Base-by-base conservation (phyloP, 2,888 invertebrate species). In the Dinocampus coccinellae region DNA sequence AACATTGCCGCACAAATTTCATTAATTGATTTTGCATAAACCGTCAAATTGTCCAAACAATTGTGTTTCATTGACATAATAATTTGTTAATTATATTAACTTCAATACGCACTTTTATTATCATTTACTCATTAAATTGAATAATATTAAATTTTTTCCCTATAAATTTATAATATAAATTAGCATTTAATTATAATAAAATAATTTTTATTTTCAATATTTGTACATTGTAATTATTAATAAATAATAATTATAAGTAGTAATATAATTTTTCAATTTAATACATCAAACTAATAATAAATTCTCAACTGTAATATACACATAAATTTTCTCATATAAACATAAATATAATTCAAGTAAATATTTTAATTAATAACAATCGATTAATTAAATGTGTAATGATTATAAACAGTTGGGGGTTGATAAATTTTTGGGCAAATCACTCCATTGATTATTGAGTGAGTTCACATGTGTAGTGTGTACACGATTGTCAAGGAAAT, bases 401-500 rank as follows among this genome's bases (percentile, higher is more conserved):
- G 2, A n/a, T 1, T 16, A n/a, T 4, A n/a, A 3, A 0, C 6
- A 9, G 9, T 2, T n/a, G 7, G 47, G 47, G 61, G 20, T 47
- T 71, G 62, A 71, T 67, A 67, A 71, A 71, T 71, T 66, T 53
- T 20, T 39, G 13, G 66, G 61, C 33, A 42, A 71, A 66, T 71
- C 62, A 36, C 55, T 22, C 66, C 60, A 71, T 71, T 71, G 66
- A 71, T 66, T 71, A 67, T 71, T 62, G 66, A 60, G 26, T 39
- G 29, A n/a, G n/a, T n/a, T n/a, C n/a, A 47, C n/a, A 52, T 36
- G 22, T 22, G 29, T 20, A 42, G 58, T 36, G 64, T 65, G n/a
- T n/a, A n/a, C n/a, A 53, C 39, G 55, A 66, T 62, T 66, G 71
- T 66, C 71, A 62, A 66, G 71, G 71, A 71, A 71, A 71, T 71